phyloP scores from a whole-genome alignment of 2,797 vertebrate genomes.

The Gallirallus australis region DNA sequence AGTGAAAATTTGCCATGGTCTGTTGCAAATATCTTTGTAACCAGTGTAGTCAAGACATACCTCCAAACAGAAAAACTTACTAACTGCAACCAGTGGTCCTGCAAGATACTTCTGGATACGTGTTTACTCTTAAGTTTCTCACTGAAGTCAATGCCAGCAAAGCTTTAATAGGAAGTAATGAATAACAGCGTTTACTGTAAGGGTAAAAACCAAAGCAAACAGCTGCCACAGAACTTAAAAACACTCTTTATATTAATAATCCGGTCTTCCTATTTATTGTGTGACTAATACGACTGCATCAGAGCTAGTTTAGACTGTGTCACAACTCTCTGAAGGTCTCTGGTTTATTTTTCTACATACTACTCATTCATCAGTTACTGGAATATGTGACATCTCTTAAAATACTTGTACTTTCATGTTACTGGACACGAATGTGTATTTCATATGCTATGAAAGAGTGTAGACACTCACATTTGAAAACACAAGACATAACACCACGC shows the following conservation, averaged over 20 bases:
- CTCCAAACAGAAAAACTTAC: not conserved
- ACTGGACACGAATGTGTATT: not conserved
- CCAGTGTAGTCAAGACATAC: not conserved
- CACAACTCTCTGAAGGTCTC: not conserved
- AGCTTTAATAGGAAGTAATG: not conserved
- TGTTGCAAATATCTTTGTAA: not conserved
- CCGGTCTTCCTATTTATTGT: not conserved
- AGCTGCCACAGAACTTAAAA: not conserved
- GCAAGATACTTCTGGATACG: not conserved
- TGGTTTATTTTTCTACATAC: not conserved
- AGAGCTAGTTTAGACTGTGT: not conserved
- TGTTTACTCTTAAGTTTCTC: not conserved
- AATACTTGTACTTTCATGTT: not conserved
- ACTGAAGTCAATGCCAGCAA: not conserved
- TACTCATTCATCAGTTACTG: not conserved
- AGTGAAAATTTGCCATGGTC: not conserved
- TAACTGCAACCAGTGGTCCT: not conserved
- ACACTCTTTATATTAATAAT: not conserved
- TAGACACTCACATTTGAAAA: not conserved
- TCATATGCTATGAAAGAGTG: not conserved
- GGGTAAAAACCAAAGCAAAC: not conserved
- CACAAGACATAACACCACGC: fast-evolving
- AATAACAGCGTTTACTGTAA: not conserved
- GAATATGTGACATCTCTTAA: not conserved
- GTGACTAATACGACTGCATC: not conserved